Conservation (phyloP, 2,888 invertebrate species). For the Odontomyia ornata region DNA sequence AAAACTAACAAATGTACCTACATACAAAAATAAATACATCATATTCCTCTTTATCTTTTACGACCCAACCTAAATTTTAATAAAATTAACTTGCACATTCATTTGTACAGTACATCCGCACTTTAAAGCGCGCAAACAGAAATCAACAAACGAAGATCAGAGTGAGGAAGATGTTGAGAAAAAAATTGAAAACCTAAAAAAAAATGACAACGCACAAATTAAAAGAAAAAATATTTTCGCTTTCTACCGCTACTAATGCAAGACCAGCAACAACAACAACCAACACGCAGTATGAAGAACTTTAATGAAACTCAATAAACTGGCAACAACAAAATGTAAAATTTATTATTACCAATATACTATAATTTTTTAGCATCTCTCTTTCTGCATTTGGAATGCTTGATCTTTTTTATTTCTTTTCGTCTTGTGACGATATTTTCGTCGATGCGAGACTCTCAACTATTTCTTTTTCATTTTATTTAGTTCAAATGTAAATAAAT, state of each 20-base stretch:
- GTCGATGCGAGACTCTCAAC: background rate
- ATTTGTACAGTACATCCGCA: background rate
- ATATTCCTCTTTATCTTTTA: background rate
- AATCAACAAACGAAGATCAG: background rate
- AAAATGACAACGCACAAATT: constrained; percentile 30
- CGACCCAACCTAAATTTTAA: constrained; percentile 27
- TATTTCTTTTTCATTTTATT: background rate
- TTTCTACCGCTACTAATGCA: constrained; percentile 25
- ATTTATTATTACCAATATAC: constrained; percentile 19
- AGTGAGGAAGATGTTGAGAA: background rate
- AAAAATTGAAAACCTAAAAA: constrained; percentile 6
- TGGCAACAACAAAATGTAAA: background rate
- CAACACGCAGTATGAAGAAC: background rate
- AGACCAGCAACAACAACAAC: constrained; percentile 1
- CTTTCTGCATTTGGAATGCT: background rate
- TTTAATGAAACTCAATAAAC: constrained; percentile 11
- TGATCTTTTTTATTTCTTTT: background rate
- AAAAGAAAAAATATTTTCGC: constrained; percentile 43
- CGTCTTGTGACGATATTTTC: background rate
- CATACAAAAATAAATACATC: too few species aligned
- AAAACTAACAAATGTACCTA: too few species aligned
- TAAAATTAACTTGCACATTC: constrained; percentile 18
- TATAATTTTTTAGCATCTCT: background rate
- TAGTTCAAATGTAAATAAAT: constrained; percentile 37
- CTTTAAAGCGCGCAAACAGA: background rate